Conservation (phyloP, 2,113 vertebrate genomes). For the Rhagologus leucostigma region DNA sequence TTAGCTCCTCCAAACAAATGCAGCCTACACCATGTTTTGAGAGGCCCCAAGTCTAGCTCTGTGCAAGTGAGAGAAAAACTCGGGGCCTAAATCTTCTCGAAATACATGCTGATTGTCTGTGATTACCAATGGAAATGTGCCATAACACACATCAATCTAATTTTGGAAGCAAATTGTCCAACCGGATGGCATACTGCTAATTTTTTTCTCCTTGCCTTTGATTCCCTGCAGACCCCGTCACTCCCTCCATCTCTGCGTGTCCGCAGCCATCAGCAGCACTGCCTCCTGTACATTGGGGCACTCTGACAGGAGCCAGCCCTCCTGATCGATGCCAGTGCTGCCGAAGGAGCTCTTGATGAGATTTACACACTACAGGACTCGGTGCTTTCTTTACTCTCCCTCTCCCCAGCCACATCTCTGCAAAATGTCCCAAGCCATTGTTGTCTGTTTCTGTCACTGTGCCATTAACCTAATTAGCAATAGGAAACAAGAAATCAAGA, state of each 20-base stretch:
- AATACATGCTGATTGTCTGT: slow-evolving; percentile 31
- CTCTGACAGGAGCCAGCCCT: slow-evolving; percentile 32
- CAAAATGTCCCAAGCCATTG: neutral
- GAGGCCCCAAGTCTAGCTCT: slow-evolving; percentile 2
- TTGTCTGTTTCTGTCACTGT: neutral
- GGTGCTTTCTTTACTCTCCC: neutral
- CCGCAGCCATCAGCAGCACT: neutral
- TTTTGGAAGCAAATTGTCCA: slow-evolving; percentile 66
- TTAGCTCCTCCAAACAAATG: neutral
- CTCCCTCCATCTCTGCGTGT: neutral
- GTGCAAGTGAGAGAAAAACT: slow-evolving; percentile 30
- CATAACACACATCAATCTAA: slow-evolving; percentile 49
- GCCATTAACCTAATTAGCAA: slow-evolving; percentile 33
- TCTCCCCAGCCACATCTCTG: neutral
- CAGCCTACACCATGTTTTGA: neutral
- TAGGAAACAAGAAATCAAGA: slow-evolving; percentile 13
- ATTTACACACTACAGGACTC: neutral
- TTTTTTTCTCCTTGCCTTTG: neutral
- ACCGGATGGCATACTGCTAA: neutral
- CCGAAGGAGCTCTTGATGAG: neutral
- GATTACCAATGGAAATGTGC: slow-evolving; percentile 58
- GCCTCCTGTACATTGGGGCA: slow-evolving; percentile 11
- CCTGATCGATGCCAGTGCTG: neutral
- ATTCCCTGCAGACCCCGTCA: neutral
- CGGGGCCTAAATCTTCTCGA: slow-evolving; percentile 3